Percentiles rank a stretch among this genome's conserved stretches.
Conservation (phyloP, 2,113 vertebrate genomes). For the Todiramphus saurophagus region DNA sequence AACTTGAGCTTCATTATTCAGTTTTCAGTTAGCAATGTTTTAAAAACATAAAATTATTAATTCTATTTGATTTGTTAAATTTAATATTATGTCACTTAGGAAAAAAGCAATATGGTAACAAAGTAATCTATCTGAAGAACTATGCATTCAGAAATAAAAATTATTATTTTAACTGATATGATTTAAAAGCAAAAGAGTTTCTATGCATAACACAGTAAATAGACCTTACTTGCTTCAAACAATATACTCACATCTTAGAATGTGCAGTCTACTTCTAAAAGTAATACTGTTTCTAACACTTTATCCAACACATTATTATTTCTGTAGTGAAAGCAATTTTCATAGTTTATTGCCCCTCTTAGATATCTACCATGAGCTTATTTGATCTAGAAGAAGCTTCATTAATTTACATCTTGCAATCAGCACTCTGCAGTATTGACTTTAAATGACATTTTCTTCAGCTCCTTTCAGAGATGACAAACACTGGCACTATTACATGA, state of each 20-base stretch:
- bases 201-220: background rate
- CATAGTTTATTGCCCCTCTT: background rate
- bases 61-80: conserved; percentile 53
- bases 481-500: conserved; percentile 54
- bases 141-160: background rate
- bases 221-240: background rate
- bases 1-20: background rate
- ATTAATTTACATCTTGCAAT: conserved; percentile 27
- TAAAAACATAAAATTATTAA: conserved; percentile 18
- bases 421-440: background rate
- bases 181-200: conserved; percentile 11
- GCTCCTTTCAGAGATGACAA: conserved; percentile 39
- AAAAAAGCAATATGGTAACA: conserved; percentile 16
- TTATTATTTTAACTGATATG: background rate
- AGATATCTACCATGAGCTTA: background rate
- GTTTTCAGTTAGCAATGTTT: conserved; percentile 43
- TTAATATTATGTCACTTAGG: conserved; percentile 23
- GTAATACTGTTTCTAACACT: background rate
- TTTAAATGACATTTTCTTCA: conserved; percentile 37
- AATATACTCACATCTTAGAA: background rate
- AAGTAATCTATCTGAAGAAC: conserved; percentile 19
- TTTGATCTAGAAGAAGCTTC: background rate
- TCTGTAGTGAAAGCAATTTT: conserved; percentile 10
- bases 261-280: background rate
- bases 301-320: background rate